phyloP scores from a whole-genome alignment of 2,888 invertebrate species.

The Machimus atricapillus region DNA sequence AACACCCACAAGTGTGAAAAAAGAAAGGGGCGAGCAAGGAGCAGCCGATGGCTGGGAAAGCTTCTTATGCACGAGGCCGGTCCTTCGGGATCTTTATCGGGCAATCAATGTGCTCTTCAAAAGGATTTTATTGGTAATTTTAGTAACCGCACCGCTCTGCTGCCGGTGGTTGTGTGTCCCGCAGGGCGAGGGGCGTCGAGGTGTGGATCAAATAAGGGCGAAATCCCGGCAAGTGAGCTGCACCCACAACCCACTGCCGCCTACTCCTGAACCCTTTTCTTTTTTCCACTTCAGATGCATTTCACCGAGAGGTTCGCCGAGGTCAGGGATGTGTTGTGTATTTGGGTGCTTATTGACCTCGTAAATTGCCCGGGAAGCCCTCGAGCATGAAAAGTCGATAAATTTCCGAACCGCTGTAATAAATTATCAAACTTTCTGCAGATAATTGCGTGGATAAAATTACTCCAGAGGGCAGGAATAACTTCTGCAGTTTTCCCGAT shows the following conservation, averaged over 20 bases:
- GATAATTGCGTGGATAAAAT: not conserved
- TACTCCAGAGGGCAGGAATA: not conserved
- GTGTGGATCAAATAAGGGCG: not conserved
- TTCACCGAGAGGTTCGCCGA: not conserved
- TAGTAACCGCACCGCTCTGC: not conserved
- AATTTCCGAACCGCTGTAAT: not conserved
- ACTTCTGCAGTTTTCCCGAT: not conserved
- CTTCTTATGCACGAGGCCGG: not conserved
- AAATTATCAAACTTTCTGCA: conserved; percentile 4
- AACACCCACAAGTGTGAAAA: not conserved
- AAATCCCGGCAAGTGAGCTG: not conserved
- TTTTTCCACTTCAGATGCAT: not conserved
- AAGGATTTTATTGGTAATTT: conserved; percentile 17
- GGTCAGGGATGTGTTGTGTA: not conserved
- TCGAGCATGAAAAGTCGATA: not conserved
- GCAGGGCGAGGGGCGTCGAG: not conserved
- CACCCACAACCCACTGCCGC: not conserved
- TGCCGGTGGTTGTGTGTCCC: not conserved
- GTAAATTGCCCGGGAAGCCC: not conserved
- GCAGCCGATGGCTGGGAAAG: not conserved
- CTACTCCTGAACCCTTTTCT: not conserved
- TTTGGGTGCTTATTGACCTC: not conserved
- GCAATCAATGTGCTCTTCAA: conserved; percentile 5
- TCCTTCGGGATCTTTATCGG: not conserved
- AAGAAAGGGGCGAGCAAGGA: not conserved